Evolutionary conservation across 2,113 vertebrate genomes (phyloP).

Genomic region (Entomyzon cyanotis): DNA sequence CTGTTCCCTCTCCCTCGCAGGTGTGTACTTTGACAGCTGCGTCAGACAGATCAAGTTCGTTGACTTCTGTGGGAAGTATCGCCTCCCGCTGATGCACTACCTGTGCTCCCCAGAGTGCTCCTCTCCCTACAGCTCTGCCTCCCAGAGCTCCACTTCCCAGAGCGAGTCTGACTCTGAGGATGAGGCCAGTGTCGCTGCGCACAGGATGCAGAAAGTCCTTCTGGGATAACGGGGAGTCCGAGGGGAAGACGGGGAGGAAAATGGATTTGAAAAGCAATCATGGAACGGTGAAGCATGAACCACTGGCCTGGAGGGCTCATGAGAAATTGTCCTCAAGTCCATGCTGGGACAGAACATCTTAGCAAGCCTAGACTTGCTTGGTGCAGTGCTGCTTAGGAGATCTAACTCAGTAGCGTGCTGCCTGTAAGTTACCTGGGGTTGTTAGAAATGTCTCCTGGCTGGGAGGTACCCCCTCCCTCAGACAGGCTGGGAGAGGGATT

Average conservation of each 20-base stretch:
- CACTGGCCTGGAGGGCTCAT: not conserved
- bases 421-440: slow-evolving; percentile 30
- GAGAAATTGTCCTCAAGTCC: slow-evolving; percentile 9
- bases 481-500: not conserved
- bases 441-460: slow-evolving; percentile 9
- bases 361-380: slow-evolving; percentile 18
- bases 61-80: slow-evolving; percentile 98
- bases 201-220: slow-evolving; percentile 95
- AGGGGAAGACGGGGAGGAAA: not conserved
- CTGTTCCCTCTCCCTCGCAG: slow-evolving; percentile 69
- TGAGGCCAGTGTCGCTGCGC: slow-evolving; percentile 85
- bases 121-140: slow-evolving; percentile 92
- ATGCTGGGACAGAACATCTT: not conserved
- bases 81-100: slow-evolving; percentile 98
- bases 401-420: not conserved
- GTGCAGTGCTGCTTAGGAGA: slow-evolving; percentile 11
- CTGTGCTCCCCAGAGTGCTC: slow-evolving; percentile 89
- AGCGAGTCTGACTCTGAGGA: slow-evolving; percentile 96
- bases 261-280: not conserved
- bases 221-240: slow-evolving; percentile 79
- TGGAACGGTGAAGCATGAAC: not conserved
- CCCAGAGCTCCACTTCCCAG: slow-evolving; percentile 93
- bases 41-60: slow-evolving; percentile 98
- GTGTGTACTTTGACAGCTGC: slow-evolving; percentile 98
- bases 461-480: not conserved